Evolutionary conservation across 2,113 vertebrate genomes (phyloP), one percentile per base, ranked within the genome.

Genomic region (Platysteira castanea): DNA sequence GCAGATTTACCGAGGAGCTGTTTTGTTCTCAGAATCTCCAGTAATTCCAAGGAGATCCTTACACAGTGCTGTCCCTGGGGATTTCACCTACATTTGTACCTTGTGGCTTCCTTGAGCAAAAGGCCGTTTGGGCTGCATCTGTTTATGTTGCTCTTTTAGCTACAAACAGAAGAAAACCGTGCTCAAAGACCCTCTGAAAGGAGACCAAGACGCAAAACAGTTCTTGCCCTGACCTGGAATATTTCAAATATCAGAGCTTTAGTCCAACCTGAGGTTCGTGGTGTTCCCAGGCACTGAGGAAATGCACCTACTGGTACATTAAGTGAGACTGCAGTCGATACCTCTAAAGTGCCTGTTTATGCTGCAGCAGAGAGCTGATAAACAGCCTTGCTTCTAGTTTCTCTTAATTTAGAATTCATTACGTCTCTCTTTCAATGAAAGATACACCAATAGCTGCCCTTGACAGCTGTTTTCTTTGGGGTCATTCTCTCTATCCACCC

Each of bases 371-470:
- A 39, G 50, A 56, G 70, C 93, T 87, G 68, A 93, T 64, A 94
- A 90, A 90, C 96, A 47, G 61, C 89, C 78, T 87, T 93, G 90
- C 95, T 92, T 95, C 92, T 59, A 30, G 91, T 93, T 95, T 90
- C 87, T 98, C 95, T 95, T 98, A 89, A 95, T 98, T 97, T 97
- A 97, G 97, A 98, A 98, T 98, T 97, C 97, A 97, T 95, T 96
- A 92, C 57, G 3, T 98, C 97, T 98, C 97, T 90, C 95, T 96
- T 97, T 97, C 96, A 96, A 80, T 98, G 98, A 98, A 98, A 98
- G 97, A 98, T 97, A 98, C 97, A 94, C 97, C 97, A 98, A 97
- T 97, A 64, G 96, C 98, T 98, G 98, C 97, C 98, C 98, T 98
- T 98, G 98, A 98, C 98, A 98, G 98, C 98, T 98, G 97, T 97